Evolutionary conservation across 1,140 invertebrate genomes (phyloP), one percentile per base, ranked within the genome.

Genomic region (Pararge aegeria): DNA sequence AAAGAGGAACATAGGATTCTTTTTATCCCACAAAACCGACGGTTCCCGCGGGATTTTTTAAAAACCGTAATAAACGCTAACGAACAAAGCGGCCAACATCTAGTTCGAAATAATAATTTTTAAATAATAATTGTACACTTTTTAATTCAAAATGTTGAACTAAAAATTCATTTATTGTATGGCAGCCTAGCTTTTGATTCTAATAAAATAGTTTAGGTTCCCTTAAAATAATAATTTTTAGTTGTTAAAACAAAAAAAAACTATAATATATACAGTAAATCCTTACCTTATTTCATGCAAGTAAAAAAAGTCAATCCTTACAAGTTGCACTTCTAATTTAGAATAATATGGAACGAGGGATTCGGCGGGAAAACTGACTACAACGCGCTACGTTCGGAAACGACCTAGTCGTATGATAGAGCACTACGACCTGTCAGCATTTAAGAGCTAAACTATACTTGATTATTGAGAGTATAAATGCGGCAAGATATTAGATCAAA

Each of bases 311-410:
- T 24, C 1, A 18, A 42, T 42, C 38, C 38, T 24, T 24, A 24
- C 5, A 42, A 42, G 16, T 1, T 7, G 18, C 38, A 42, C 38
- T 42, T 18, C 16, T 6, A 15, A 42, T 18, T 15, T 42, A 2
- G 3, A 42, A 24, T n/a, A n/a, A n/a, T 4, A 24, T 24, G 15
- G 2, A 42, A 42, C 16, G 38, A 5, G n/a, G 30, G 7, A 34
- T 34, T 6, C 30, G 54, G 46, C 55, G 46, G 29, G 46, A 57
- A 50, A 50, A 48, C 55, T 57, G 44, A 57, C 48, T 18, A 19
- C 55, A 2, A 24, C 55, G 19, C 34, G 55, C 37, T 50, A 16
- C 55, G 10, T 40, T 9, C n/a, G 21, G 19, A 42, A 29, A 42
- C 38, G 27, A 30, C 18, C 49, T n/a, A n/a, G n/a, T n/a, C n/a